phyloP scores from a whole-genome alignment of 2,113 vertebrate species.

The Spilogale gracilis region DNA sequence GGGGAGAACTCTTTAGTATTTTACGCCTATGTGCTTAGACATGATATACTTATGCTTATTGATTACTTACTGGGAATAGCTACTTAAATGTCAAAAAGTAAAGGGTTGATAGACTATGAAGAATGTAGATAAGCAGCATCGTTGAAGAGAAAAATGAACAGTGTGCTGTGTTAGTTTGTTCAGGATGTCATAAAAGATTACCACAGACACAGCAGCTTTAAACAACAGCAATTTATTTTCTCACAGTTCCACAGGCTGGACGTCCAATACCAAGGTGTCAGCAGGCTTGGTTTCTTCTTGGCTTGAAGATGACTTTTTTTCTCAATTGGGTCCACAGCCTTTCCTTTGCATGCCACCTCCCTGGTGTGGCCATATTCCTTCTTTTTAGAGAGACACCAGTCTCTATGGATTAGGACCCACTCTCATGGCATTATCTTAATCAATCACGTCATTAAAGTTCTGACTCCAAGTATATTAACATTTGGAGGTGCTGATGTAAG shows the following conservation, averaged over 20 bases:
- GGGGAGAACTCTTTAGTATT: conserved; percentile 39
- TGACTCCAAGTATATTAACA: not conserved
- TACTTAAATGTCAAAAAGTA: not conserved
- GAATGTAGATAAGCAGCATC: not conserved
- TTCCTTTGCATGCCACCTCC: accelerated
- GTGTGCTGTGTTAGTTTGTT: not conserved
- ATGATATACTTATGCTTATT: conserved; percentile 29
- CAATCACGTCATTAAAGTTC: not conserved
- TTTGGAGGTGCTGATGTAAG: not conserved
- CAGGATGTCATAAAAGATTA: not conserved
- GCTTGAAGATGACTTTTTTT: not conserved
- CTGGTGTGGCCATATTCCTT: not conserved
- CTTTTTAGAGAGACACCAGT: not conserved
- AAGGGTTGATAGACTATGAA: not conserved
- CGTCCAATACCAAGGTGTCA: not conserved
- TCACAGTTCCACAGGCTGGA: not conserved
- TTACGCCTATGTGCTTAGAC: not conserved
- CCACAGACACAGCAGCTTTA: not conserved
- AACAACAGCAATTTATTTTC: not conserved
- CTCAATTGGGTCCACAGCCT: not conserved
- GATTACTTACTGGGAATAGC: not conserved
- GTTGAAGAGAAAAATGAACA: not conserved
- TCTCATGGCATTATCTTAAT: not conserved
- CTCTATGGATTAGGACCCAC: not conserved
- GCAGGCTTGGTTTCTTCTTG: not conserved